Percentiles rank a stretch among this genome's conserved stretches.
These are phyloP conservation scores for Galemys pyrenaicus DNA, from an alignment of 2,113 vertebrate genomes.

Conservation along the genomic window DNA sequence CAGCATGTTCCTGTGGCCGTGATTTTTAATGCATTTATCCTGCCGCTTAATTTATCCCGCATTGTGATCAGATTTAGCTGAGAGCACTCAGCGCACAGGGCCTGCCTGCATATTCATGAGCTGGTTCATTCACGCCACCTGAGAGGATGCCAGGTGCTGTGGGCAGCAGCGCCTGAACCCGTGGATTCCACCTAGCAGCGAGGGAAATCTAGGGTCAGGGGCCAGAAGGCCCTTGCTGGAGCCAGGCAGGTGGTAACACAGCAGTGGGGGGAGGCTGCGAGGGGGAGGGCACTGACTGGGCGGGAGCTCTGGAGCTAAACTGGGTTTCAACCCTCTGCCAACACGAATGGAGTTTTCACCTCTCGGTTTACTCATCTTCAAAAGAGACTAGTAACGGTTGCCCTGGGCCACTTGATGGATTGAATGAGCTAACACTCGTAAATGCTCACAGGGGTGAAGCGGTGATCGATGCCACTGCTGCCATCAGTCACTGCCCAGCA, in stretches of 20 bases:
- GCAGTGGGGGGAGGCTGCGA: background rate
- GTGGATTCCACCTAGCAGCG: background rate
- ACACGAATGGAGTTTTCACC: background rate
- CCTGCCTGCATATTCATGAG: constrained; percentile 84
- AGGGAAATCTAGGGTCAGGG: background rate
- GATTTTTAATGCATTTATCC: constrained; percentile 85
- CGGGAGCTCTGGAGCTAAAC: background rate
- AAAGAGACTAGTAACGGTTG: background rate
- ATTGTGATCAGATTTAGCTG: constrained; percentile 87
- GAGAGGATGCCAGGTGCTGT: background rate
- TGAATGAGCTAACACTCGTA: background rate
- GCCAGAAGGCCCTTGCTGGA: background rate
- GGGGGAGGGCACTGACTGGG: background rate
- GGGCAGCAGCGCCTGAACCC: constrained; percentile 38
- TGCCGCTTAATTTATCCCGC: constrained; percentile 84
- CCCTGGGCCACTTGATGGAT: background rate
- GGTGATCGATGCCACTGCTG: background rate
- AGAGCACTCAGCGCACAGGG: constrained; percentile 78
- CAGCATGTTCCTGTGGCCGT: constrained; percentile 84
- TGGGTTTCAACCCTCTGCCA: background rate
- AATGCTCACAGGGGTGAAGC: background rate
- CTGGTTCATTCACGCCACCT: constrained; percentile 79
- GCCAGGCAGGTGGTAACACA: background rate
- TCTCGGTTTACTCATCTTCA: background rate
- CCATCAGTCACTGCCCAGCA: background rate